phyloP scores from a whole-genome alignment of 2,888 invertebrate species.

The Macrophya alboannulata region DNA sequence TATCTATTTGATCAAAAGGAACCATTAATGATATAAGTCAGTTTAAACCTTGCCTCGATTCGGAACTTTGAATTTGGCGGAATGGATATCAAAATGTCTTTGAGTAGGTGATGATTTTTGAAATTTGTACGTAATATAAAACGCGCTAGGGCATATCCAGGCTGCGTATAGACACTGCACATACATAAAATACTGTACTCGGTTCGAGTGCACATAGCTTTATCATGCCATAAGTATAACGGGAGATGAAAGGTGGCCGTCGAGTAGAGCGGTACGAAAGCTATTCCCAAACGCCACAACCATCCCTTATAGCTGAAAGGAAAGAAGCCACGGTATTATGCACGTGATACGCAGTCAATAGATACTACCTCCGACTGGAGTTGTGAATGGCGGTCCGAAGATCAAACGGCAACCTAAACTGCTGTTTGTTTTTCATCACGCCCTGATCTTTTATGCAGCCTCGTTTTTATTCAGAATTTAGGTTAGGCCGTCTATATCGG shows the following conservation, averaged over 20 bases:
- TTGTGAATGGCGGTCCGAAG: slow-evolving; percentile 78
- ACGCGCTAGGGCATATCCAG: neutral
- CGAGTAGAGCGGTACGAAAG: slow-evolving; percentile 70
- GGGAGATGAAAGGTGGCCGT: slow-evolving; percentile 74
- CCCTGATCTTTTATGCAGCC: slow-evolving; percentile 79
- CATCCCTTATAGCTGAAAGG: slow-evolving; percentile 47
- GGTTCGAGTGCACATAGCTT: slow-evolving; percentile 40
- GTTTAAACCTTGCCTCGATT: neutral
- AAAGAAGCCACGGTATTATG: slow-evolving; percentile 53
- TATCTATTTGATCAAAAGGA: slow-evolving; percentile 12
- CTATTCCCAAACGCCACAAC: slow-evolving; percentile 75
- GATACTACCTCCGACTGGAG: slow-evolving; percentile 76
- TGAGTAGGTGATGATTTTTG: neutral
- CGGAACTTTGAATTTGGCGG: neutral
- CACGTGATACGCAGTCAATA: slow-evolving; percentile 73
- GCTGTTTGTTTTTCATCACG: slow-evolving; percentile 80
- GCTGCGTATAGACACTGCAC: neutral
- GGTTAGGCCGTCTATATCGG: slow-evolving; percentile 71
- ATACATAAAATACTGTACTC: slow-evolving; percentile 10
- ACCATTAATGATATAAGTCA: neutral
- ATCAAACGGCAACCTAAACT: slow-evolving; percentile 80
- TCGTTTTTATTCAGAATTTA: slow-evolving; percentile 79
- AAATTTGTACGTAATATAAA: neutral
- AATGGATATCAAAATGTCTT: neutral
- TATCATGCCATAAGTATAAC: slow-evolving; percentile 48